These are phyloP conservation scores for Malacoctenus gilli DNA, from an alignment of 2,797 vertebrate species.

Conservation along the genomic window DNA sequence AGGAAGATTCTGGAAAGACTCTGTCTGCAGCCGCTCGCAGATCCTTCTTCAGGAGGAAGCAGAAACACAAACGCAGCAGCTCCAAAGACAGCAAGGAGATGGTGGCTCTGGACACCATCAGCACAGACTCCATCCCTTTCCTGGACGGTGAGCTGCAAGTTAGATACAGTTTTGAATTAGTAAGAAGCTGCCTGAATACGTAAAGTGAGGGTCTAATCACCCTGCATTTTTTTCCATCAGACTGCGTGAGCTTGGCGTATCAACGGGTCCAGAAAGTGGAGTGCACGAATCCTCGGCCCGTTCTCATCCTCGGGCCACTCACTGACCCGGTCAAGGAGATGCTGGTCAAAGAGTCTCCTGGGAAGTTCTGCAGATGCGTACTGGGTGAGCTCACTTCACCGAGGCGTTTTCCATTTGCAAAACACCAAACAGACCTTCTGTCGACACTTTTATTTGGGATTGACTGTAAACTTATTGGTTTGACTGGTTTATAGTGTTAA, in stretches of 20 bases:
- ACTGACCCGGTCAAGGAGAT: constrained; percentile 97
- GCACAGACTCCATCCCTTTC: constrained; percentile 94
- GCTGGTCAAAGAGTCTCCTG: constrained; percentile 94
- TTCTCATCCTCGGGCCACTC: constrained; percentile 93
- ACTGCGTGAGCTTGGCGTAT: constrained; percentile 92
- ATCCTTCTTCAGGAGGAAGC: constrained; percentile 95
- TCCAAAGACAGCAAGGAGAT: constrained; percentile 96
- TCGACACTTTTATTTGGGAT: too few relatives aligned
- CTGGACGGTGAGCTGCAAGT: constrained; percentile 84
- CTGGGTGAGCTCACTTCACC: constrained; percentile 83
- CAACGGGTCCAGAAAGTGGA: constrained; percentile 97
- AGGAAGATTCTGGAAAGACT: constrained; percentile 92
- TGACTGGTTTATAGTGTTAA: too few relatives aligned
- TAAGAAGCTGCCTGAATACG: too few relatives aligned
- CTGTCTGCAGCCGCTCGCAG: constrained; percentile 92
- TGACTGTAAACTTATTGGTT: too few relatives aligned
- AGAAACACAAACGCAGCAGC: constrained; percentile 95
- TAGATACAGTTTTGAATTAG: too few relatives aligned
- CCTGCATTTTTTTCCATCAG: constrained; percentile 66
- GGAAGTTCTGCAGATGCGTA: constrained; percentile 97
- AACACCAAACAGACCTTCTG: too few relatives aligned
- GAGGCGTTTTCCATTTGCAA: constrained; percentile 22
- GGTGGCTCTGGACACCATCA: constrained; percentile 91
- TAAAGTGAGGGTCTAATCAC: background rate
- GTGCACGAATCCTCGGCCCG: constrained; percentile 90